Evolutionary conservation across 2,888 invertebrate genomes (phyloP).

Genomic region (Trichogramma evanescens): DNA sequence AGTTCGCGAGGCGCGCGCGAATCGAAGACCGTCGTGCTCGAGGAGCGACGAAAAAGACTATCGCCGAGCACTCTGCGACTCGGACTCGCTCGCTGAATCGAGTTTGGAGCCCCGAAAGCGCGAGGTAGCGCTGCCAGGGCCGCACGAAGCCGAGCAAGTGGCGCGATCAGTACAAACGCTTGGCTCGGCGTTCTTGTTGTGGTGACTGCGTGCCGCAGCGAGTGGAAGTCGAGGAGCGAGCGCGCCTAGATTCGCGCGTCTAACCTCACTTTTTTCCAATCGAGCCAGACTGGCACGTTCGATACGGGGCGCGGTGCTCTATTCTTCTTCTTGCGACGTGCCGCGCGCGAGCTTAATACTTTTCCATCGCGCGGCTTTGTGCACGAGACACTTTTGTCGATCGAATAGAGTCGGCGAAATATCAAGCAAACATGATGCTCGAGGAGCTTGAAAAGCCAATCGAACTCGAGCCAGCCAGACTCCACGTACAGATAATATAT

Average conservation of each 20-base stretch:
- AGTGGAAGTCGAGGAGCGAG: not conserved
- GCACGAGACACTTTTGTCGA: constrained; percentile 42
- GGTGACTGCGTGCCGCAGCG: not conserved
- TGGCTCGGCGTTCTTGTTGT: no score
- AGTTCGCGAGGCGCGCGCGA: no score
- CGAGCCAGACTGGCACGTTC: not conserved
- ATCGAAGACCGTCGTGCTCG: no score
- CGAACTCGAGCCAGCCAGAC: not conserved
- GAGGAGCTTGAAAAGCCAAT: constrained; percentile 18
- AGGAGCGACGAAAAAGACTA: no score
- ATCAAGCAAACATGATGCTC: constrained; percentile 30
- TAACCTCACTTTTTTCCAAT: not conserved
- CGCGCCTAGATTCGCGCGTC: constrained; percentile 1
- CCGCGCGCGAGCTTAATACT: constrained; percentile 22
- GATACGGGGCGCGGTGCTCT: not conserved
- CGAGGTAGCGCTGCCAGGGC: constrained; percentile 3
- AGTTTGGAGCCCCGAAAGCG: constrained; percentile 16
- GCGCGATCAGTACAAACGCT: no score
- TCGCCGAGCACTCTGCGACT: no score
- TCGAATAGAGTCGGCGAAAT: constrained; percentile 40
- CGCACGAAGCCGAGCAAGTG: not conserved
- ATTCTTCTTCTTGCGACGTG: not conserved
- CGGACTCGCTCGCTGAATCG: not conserved
- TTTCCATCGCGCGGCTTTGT: constrained; percentile 28
- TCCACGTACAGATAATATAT: not conserved